Evolutionary conservation across 2,888 invertebrate genomes (phyloP).

Genomic region (Eupithecia vulgata): DNA sequence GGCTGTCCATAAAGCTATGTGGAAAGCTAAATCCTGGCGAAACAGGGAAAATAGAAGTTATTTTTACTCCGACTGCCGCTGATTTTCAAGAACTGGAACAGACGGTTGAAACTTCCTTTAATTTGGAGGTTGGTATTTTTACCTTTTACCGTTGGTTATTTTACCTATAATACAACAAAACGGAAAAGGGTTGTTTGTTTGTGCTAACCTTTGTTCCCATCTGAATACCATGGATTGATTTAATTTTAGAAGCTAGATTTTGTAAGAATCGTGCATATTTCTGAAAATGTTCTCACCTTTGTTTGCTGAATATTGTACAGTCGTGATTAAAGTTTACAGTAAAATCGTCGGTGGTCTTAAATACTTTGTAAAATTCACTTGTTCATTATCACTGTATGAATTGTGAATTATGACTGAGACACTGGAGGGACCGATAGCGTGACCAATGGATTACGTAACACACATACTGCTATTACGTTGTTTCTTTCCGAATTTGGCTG

Average conservation of each 20-base stretch:
- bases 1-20: conserved; percentile 69
- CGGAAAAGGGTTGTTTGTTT: background rate
- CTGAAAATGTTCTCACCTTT: background rate
- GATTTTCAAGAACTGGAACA: conserved; percentile 75
- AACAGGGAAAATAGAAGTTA: conserved; percentile 75
- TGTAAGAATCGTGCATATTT: background rate
- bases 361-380: background rate
- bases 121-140: conserved; percentile 71
- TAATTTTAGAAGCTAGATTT: background rate
- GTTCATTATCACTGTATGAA: background rate
- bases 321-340: background rate
- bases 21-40: conserved; percentile 78
- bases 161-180: too few relatives aligned
- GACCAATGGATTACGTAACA: background rate
- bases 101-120: conserved; percentile 68
- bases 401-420: background rate
- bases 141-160: background rate
- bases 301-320: background rate
- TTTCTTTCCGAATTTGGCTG: background rate
- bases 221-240: background rate
- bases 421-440: background rate
- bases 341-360: background rate
- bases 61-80: conserved; percentile 77
- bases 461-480: background rate
- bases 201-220: background rate